Conservation (phyloP, 2,113 vertebrate species). For the Potamarius usumacintae region DNA sequence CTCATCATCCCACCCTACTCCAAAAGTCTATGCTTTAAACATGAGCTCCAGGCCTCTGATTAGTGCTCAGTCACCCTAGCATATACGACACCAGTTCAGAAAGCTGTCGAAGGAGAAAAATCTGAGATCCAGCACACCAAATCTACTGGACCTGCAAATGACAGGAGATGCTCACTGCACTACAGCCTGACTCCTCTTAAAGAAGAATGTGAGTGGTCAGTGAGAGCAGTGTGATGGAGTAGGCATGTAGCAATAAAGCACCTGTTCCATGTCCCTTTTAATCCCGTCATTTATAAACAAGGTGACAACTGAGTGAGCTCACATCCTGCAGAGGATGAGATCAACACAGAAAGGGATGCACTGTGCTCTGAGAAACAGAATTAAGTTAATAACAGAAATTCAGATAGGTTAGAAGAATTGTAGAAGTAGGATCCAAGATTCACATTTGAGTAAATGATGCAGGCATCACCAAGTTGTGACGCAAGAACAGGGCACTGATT, state of each 20-base stretch:
- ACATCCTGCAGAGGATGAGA: conserved; percentile 44
- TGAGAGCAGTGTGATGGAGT: background rate
- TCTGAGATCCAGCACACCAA: background rate
- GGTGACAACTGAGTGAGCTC: conserved; percentile 39
- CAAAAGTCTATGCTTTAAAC: background rate
- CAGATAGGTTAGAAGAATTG: background rate
- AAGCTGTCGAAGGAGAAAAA: background rate
- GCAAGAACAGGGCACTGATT: conserved; percentile 19
- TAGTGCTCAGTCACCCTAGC: background rate
- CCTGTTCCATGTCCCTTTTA: conserved; percentile 22
- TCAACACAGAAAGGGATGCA: conserved; percentile 8
- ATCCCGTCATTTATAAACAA: conserved; percentile 49
- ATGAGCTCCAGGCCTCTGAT: background rate
- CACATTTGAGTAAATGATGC: background rate
- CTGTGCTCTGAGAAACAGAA: conserved; percentile 12
- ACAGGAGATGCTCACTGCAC: background rate
- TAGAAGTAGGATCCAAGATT: background rate
- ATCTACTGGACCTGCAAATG: background rate
- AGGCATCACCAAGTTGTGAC: background rate
- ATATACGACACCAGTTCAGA: background rate
- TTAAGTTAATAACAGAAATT: background rate
- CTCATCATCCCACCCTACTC: background rate
- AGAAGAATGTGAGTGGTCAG: background rate
- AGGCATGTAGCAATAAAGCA: background rate
- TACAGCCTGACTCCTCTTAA: background rate